Percentiles rank a stretch among this genome's conserved stretches.
Evolutionary conservation across 2,888 invertebrate species (phyloP).

Genomic region (Ectemnius continuus): DNA sequence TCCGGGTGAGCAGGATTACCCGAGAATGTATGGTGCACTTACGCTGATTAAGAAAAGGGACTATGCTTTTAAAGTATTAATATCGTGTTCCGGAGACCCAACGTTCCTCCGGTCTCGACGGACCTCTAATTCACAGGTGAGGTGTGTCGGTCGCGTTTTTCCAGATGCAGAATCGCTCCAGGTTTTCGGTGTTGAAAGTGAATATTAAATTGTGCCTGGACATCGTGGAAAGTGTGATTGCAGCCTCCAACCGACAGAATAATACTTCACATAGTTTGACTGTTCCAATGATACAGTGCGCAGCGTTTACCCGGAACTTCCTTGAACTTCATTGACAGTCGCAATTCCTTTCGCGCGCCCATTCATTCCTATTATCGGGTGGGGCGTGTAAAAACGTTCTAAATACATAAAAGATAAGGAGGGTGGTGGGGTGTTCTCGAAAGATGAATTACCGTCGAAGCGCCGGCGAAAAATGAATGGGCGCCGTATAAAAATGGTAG

Average conservation of each 20-base stretch:
- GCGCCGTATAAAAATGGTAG: constrained; percentile 6
- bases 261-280: too few species aligned
- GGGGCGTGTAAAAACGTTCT: constrained; percentile 1
- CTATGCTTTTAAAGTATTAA: constrained; percentile 53
- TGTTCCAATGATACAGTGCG: too few species aligned
- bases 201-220: too few species aligned
- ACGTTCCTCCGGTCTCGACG: constrained; percentile 21
- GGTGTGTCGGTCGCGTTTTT: too few species aligned
- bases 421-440: background rate
- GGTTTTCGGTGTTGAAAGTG: too few species aligned
- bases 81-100: constrained; percentile 12
- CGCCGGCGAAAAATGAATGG: constrained; percentile 4
- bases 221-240: too few species aligned
- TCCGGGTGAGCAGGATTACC: constrained; percentile 41
- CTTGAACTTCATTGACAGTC: background rate
- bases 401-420: constrained; percentile 1
- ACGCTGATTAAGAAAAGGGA: constrained; percentile 51
- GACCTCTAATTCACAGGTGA: too few species aligned
- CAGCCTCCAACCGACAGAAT: too few species aligned
- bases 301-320: too few species aligned
- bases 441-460: background rate
- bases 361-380: constrained; percentile 2
- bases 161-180: too few species aligned
- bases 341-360: background rate
- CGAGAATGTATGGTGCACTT: constrained; percentile 48